These are phyloP conservation scores for Bombus confusus DNA, from an alignment of 1,140 invertebrate species.

Conservation along the genomic window DNA sequence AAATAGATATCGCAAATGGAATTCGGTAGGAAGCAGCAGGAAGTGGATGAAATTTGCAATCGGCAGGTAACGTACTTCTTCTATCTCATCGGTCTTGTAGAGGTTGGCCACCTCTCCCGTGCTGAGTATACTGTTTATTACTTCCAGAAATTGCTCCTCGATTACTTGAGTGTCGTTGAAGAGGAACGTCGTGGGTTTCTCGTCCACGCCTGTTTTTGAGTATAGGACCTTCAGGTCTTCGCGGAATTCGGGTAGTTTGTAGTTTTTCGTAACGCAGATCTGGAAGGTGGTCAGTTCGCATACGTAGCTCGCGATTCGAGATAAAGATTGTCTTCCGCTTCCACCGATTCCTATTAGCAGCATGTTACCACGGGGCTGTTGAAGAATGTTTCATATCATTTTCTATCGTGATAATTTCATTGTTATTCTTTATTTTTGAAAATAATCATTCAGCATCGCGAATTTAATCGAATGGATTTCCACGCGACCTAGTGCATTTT, in stretches of 20 bases:
- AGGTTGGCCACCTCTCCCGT: constrained; percentile 93
- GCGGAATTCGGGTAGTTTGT: constrained; percentile 89
- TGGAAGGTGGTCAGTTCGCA: constrained; percentile 90
- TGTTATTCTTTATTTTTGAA: neutral
- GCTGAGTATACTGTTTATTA: constrained; percentile 93
- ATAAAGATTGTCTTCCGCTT: constrained; percentile 91
- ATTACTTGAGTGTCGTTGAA: constrained; percentile 92
- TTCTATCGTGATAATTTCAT: too few relatives aligned
- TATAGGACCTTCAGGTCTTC: constrained; percentile 93
- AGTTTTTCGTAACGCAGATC: constrained; percentile 90
- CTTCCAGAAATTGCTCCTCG: constrained; percentile 92
- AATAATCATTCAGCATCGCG: too few relatives aligned
- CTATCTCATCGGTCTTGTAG: constrained; percentile 92
- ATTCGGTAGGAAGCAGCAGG: neutral
- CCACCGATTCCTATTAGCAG: constrained; percentile 93
- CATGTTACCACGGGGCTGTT: constrained; percentile 89
- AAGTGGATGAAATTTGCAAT: neutral
- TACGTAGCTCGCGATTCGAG: constrained; percentile 89
- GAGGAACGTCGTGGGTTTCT: constrained; percentile 89
- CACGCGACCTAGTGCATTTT: too few relatives aligned
- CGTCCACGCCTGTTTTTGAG: constrained; percentile 87
- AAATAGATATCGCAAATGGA: neutral
- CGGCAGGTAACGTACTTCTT: constrained; percentile 84
- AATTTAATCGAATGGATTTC: too few relatives aligned
- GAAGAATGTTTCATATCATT: neutral